Evolutionary conservation across 2,113 vertebrate genomes (phyloP).

Genomic region (Hippocampus abdominalis): DNA sequence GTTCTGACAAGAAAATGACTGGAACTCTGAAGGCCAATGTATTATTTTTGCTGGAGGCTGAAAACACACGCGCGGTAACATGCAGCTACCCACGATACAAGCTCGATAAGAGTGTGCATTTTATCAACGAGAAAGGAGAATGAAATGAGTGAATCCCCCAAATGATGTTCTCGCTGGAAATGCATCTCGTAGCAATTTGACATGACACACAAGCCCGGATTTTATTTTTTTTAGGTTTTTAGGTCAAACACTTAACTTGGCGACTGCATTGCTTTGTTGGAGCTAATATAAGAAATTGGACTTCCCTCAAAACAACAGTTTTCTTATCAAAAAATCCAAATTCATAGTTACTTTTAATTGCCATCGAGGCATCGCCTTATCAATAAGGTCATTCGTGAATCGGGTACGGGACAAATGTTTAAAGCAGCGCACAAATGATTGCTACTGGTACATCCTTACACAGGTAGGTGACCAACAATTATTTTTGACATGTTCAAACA

Average conservation of each 20-base stretch:
- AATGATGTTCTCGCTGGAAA: neutral
- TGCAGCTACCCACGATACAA: too few species aligned
- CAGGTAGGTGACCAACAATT: too few species aligned
- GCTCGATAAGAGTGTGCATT: too few species aligned
- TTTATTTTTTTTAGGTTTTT: neutral
- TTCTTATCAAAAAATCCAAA: neutral
- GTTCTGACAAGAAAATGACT: neutral
- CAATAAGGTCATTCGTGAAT: conserved; percentile 11
- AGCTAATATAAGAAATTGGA: neutral
- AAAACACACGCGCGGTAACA: too few species aligned
- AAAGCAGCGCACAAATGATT: neutral
- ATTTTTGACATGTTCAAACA: too few species aligned
- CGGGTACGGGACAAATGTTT: conserved; percentile 1
- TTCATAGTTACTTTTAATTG: neutral
- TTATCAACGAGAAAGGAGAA: neutral
- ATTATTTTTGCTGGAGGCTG: neutral
- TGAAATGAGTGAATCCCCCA: neutral
- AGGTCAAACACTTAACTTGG: neutral
- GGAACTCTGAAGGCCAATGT: neutral
- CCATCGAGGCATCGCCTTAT: conserved; percentile 1
- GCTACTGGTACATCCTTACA: too few species aligned
- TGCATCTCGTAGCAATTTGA: neutral
- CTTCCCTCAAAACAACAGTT: too few species aligned
- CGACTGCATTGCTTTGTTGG: neutral
- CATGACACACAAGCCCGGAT: too few species aligned